phyloP scores from a whole-genome alignment of 1,140 invertebrate genomes.

The Aphelenchoides fujianensis region DNA sequence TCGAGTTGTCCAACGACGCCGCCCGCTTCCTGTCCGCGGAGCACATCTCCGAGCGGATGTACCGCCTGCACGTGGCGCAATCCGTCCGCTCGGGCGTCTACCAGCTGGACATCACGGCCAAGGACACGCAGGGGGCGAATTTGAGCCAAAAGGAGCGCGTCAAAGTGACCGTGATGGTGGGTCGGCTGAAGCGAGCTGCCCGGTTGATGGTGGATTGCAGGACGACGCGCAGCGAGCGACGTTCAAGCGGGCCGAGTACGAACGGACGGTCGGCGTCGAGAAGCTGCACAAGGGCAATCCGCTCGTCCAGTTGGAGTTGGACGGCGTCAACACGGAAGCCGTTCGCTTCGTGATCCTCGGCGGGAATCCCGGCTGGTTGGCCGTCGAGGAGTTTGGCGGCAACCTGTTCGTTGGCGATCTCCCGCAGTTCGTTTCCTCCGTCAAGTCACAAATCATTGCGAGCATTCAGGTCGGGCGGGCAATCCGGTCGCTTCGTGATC shows the following conservation, averaged over 20 bases:
- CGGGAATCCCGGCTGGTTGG: conserved; percentile 42
- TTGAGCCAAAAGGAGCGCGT: conserved; percentile 2
- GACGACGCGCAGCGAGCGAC: not conserved
- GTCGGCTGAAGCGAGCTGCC: too few species aligned
- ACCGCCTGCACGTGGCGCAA: conserved; percentile 5
- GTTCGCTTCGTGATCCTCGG: conserved; percentile 33
- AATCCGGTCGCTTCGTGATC: conserved; percentile 3
- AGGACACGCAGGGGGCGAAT: conserved; percentile 9
- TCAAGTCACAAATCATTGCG: too few species aligned
- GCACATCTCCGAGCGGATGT: not conserved
- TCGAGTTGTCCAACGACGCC: conserved; percentile 15
- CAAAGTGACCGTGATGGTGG: not conserved
- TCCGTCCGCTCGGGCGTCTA: conserved; percentile 1
- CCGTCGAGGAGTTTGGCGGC: conserved; percentile 38
- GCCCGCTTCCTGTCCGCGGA: conserved; percentile 20
- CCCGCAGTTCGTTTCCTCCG: too few species aligned
- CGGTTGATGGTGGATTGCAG: conserved; percentile 5
- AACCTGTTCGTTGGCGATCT: conserved; percentile 42
- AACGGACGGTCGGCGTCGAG: conserved; percentile 19
- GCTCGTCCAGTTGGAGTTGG: conserved; percentile 12
- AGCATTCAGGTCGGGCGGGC: too few species aligned
- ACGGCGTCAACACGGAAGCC: conserved; percentile 17
- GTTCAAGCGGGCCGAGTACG: conserved; percentile 19
- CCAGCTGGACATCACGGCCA: conserved; percentile 15
- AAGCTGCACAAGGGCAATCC: conserved; percentile 25